Conservation (phyloP, 2,888 invertebrate genomes). For the Habroteleia sp. region DNA sequence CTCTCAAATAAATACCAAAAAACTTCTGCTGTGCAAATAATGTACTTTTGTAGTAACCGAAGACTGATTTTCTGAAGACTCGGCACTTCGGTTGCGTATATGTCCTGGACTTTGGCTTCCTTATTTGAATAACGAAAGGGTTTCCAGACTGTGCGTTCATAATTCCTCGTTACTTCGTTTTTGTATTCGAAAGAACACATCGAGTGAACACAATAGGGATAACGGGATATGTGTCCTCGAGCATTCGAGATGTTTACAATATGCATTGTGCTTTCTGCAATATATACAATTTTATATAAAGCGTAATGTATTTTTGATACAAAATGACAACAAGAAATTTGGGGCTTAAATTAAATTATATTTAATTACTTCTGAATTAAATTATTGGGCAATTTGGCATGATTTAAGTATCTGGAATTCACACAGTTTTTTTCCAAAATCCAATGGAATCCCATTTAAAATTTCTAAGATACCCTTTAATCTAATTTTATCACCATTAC, state of each 20-base stretch:
- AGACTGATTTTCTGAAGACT: conserved; percentile 31
- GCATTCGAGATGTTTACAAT: conserved; percentile 19
- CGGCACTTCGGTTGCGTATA: conserved; percentile 22
- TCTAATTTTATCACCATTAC: too few relatives aligned
- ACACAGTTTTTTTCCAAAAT: too few relatives aligned
- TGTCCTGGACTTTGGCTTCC: conserved; percentile 2
- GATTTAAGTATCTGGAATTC: too few relatives aligned
- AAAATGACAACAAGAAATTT: too few relatives aligned
- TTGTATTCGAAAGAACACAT: conserved; percentile 30
- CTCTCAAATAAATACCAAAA: conserved; percentile 38
- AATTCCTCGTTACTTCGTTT: conserved; percentile 12
- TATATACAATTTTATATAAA: too few relatives aligned
- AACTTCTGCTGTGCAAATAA: conserved; percentile 33
- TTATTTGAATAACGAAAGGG: conserved; percentile 12
- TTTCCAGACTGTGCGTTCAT: conserved; percentile 21
- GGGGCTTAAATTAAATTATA: too few relatives aligned
- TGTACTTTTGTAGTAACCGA: conserved; percentile 19
- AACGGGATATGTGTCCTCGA: conserved; percentile 16
- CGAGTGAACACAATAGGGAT: conserved; percentile 1
- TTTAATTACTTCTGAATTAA: too few relatives aligned
- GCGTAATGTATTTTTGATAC: too few relatives aligned
- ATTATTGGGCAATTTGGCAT: too few relatives aligned
- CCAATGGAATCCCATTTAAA: too few relatives aligned
- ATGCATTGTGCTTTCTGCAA: conserved; percentile 23
- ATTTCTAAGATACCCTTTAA: too few relatives aligned